Evolutionary conservation across 2,797 vertebrate genomes (phyloP).

Genomic region (Alectoris magna): DNA sequence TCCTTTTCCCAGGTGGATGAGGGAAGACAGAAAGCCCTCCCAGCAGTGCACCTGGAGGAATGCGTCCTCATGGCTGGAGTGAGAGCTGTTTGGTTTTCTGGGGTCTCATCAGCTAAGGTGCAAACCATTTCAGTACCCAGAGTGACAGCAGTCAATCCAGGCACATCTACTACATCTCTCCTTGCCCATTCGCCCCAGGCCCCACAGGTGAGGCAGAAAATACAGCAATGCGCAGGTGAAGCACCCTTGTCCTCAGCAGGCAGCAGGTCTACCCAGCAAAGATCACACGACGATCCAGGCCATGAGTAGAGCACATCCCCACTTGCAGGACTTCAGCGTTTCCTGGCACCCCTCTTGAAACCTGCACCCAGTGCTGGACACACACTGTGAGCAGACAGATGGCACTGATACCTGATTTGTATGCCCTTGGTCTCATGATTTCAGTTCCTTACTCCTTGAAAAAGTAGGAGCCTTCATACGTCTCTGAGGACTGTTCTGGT

Average conservation of each 20-base stretch:
- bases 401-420: not conserved
- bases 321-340: not conserved
- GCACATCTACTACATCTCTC: not conserved
- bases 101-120: not conserved
- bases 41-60: not conserved
- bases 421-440: not conserved
- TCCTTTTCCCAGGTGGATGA: not conserved
- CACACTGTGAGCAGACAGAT: not conserved
- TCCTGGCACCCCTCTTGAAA: not conserved
- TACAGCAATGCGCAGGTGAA: not conserved
- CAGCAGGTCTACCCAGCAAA: not conserved
- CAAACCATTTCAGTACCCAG: not conserved
- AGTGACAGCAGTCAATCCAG: not conserved
- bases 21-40: not conserved
- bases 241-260: not conserved
- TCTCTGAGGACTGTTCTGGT: not conserved
- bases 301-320: not conserved
- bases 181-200: not conserved
- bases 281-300: not conserved
- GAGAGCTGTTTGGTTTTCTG: not conserved
- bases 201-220: not conserved
- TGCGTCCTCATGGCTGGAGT: not conserved
- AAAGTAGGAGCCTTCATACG: not conserved
- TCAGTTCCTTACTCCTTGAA: not conserved
- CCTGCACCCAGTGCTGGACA: not conserved